These are phyloP conservation scores for Poeciliopsis paucimaculata DNA, from an alignment of 2,797 vertebrate species.

Conservation along the genomic window DNA sequence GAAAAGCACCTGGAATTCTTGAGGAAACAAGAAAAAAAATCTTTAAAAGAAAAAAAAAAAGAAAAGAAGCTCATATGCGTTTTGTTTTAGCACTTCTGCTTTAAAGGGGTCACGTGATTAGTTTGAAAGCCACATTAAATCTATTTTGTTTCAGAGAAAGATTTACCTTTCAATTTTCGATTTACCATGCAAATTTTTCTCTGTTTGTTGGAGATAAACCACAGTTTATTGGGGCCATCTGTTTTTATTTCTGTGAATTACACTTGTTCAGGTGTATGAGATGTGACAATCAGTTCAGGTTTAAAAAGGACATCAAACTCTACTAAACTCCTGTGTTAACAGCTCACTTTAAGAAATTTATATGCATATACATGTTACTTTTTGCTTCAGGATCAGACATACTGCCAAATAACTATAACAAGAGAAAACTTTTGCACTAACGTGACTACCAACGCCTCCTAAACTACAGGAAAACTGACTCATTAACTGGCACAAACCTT, in stretches of 20 bases:
- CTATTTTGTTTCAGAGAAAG: conserved; percentile 3
- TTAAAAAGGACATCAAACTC: neutral
- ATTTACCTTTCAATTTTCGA: neutral
- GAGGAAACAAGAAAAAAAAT: neutral
- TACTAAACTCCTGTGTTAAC: neutral
- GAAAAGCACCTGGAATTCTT: neutral
- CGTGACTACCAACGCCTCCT: neutral
- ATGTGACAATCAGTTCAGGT: neutral
- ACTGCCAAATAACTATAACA: neutral
- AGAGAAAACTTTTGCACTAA: conserved; percentile 2
- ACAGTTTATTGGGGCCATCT: neutral
- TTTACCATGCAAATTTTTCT: neutral
- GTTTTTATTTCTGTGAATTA: neutral
- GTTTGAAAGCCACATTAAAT: conserved; percentile 1
- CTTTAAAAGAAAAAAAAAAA: neutral
- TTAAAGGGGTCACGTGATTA: neutral
- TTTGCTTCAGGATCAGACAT: neutral
- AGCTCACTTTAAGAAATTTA: neutral
- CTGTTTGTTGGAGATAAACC: neutral
- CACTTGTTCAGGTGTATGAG: neutral
- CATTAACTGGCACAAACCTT: neutral
- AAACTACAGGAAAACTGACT: neutral
- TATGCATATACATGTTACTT: neutral
- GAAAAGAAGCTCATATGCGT: neutral
- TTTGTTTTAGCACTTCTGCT: neutral